Evolutionary conservation across 2,888 invertebrate species (phyloP).

Genomic region (Alloplasta piceator): DNA sequence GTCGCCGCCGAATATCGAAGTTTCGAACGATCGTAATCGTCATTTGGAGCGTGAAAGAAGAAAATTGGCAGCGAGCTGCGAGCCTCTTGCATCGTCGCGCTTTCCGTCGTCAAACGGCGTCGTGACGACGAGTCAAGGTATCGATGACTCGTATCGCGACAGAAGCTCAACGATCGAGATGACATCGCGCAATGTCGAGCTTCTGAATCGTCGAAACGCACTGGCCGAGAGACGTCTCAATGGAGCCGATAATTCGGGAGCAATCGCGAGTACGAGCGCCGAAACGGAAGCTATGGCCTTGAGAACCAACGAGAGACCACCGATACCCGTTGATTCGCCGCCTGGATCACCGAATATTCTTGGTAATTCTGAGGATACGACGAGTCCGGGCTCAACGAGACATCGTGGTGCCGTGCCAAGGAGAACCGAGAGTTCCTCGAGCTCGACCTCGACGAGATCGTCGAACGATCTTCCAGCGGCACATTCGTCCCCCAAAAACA

Average conservation of each 20-base stretch:
- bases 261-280: conserved; percentile 66
- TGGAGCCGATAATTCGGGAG: conserved; percentile 68
- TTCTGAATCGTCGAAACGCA: conserved; percentile 78
- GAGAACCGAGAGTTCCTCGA: conserved; percentile 77
- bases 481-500: conserved; percentile 36
- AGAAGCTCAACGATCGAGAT: conserved; percentile 80
- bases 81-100: conserved; percentile 71
- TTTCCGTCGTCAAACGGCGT: background rate
- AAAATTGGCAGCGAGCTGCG: conserved; percentile 79
- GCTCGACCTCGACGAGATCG: conserved; percentile 75
- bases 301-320: conserved; percentile 62
- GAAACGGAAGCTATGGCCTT: background rate
- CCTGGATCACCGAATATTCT: conserved; percentile 72
- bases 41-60: conserved; percentile 78
- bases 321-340: conserved; percentile 51
- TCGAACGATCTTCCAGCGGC: conserved; percentile 59
- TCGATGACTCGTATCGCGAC: conserved; percentile 78
- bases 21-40: conserved; percentile 79
- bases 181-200: conserved; percentile 81
- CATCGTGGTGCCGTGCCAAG: conserved; percentile 78
- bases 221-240: conserved; percentile 66
- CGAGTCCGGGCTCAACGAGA: conserved; percentile 79
- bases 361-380: conserved; percentile 18
- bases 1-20: conserved; percentile 79
- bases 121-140: conserved; percentile 56